phyloP scores from a whole-genome alignment of 2,113 vertebrate species.

The Thunnus thynnus region DNA sequence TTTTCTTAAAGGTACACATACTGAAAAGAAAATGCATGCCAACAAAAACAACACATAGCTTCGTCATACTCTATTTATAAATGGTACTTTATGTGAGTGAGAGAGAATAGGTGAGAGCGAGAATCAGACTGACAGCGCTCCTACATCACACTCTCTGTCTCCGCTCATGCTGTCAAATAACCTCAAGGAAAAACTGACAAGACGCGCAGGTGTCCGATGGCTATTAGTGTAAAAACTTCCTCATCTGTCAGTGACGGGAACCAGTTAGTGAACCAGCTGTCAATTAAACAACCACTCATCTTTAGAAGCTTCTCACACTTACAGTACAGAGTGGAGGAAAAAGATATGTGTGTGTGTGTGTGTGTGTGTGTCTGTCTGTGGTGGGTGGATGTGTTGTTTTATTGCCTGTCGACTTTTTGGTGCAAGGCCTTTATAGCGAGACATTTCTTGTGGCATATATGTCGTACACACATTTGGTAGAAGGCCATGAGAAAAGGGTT shows the following conservation, averaged over 20 bases:
- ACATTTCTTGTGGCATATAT: slow-evolving; percentile 50
- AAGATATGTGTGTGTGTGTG: slow-evolving; percentile 1
- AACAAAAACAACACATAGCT: slow-evolving; percentile 45
- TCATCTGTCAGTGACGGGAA: slow-evolving; percentile 72
- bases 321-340: slow-evolving; percentile 28
- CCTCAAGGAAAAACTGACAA: slow-evolving; percentile 67
- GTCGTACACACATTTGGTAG: slow-evolving; percentile 21
- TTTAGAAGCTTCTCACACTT: slow-evolving; percentile 39
- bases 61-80: slow-evolving; percentile 60
- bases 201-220: slow-evolving; percentile 71
- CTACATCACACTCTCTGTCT: slow-evolving; percentile 57
- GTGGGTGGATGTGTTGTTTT: slow-evolving; percentile 35
- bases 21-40: slow-evolving; percentile 16
- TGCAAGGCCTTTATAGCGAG: slow-evolving; percentile 57
- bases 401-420: slow-evolving; percentile 58
- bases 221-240: slow-evolving; percentile 71
- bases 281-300: slow-evolving; percentile 73
- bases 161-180: slow-evolving; percentile 62
- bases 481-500: slow-evolving; percentile 12
- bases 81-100: slow-evolving; percentile 30
- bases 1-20: slow-evolving; percentile 13
- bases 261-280: slow-evolving; percentile 70
- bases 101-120: slow-evolving; percentile 39
- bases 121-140: slow-evolving; percentile 66
- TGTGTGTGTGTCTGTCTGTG: slow-evolving; percentile 5